Conservation (phyloP, 2,888 invertebrate genomes). For the Adineta ricciae region DNA sequence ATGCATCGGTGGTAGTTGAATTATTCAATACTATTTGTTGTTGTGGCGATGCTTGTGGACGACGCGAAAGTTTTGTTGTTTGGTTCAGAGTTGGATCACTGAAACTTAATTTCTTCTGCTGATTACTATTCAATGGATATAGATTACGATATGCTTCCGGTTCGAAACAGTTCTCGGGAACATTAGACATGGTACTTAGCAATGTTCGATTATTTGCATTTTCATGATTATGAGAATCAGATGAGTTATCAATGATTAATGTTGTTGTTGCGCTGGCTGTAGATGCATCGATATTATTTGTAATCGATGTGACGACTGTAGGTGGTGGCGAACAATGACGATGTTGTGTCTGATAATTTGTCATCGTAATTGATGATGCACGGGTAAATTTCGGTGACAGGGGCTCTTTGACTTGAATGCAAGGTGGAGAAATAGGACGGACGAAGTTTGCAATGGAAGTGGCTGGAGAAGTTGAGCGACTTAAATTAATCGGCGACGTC, state of each 20-base stretch:
- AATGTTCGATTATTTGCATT: neutral
- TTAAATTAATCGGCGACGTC: neutral
- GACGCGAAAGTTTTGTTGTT: neutral
- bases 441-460: neutral
- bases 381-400: neutral
- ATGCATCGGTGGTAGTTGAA: neutral
- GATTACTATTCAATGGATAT: neutral
- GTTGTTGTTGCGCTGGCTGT: neutral
- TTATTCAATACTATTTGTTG: neutral
- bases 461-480: slow-evolving; percentile 7
- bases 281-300: neutral
- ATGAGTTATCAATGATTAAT: neutral
- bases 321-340: neutral
- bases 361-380: neutral
- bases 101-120: slow-evolving; percentile 7
- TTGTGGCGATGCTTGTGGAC: neutral
- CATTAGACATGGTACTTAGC: neutral
- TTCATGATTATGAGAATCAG: neutral
- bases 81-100: slow-evolving; percentile 20
- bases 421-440: slow-evolving; percentile 11
- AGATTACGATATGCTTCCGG: slow-evolving; percentile 1
- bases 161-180: neutral
- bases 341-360: neutral
- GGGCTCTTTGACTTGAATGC: slow-evolving; percentile 6
- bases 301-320: neutral